phyloP scores from a whole-genome alignment of 2,113 vertebrate species.

The Lepisosteus oculatus region DNA sequence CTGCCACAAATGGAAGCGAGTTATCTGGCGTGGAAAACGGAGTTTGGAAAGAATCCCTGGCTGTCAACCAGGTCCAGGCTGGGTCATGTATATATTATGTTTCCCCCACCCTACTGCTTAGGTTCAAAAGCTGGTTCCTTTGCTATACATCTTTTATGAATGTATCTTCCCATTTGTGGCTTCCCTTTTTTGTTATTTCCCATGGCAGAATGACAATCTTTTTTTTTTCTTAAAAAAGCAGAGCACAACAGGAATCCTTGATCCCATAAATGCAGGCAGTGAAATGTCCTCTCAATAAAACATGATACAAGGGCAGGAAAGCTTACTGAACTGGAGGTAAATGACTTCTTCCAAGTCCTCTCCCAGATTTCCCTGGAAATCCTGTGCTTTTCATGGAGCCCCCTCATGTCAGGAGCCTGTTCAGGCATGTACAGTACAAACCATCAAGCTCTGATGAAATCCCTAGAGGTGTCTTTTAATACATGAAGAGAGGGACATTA shows the following conservation, averaged over 20 bases:
- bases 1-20: background rate
- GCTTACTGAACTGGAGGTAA: background rate
- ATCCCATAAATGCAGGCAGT: conserved; percentile 37
- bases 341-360: background rate
- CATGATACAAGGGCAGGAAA: background rate
- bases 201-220: conserved; percentile 56
- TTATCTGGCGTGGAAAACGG: background rate
- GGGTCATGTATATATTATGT: conserved; percentile 27
- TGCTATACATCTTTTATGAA: conserved; percentile 48
- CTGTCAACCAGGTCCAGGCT: conserved; percentile 29
- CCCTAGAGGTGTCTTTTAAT: too few relatives aligned
- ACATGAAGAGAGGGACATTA: too few relatives aligned
- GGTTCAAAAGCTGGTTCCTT: conserved; percentile 57
- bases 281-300: conserved; percentile 49
- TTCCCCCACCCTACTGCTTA: conserved; percentile 43
- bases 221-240: conserved; percentile 47
- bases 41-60: conserved; percentile 27
- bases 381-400: too few relatives aligned
- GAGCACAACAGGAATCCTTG: conserved; percentile 48
- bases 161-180: conserved; percentile 60
- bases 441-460: background rate
- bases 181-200: conserved; percentile 46
- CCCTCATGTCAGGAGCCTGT: background rate
- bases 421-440: background rate
- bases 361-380: background rate